Evolutionary conservation across 1,140 invertebrate genomes (phyloP), one percentile per base, ranked within the genome.

Genomic region (Oreohelix idahoensis): DNA sequence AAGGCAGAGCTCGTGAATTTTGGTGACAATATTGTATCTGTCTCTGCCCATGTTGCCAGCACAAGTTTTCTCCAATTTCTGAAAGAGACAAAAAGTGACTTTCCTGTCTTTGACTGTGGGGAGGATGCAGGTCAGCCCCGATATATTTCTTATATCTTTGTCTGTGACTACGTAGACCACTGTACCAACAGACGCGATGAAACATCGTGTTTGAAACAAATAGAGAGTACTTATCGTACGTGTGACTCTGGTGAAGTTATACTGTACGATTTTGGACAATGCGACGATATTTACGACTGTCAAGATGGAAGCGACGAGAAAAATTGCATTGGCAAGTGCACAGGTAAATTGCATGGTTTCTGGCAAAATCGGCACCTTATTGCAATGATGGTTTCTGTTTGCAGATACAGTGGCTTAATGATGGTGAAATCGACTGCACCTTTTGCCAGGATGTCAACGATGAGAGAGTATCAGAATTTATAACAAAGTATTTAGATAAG

Each of bases 31-130:
- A 66, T 66, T 66, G 63, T 66, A 11, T 66, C 63, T 35, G 17
- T 66, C 20, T 66, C 63, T 32, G 8, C 63, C 8, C 11, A 32
- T 11, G 29, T 66, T 8, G 29, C 10, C 4, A 66, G 32, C 20
- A 8, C n/a, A 2, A 66, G 32, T 32, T 66, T 66, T 66, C 63
- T 29, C 29, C 2, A 32, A 32, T 66, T 66, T 66, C 5, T 66
- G 29, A 29, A 35, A 66, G 63, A 66, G 5, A 32, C 2, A 32
- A 29, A 66, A 5, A 23, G 8, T 15, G 29, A 32, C 2, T 32
- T 66, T 66, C 63, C 63, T 13, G 29, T 32, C n/a, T 66, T 66
- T 66, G 63, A 66, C 17, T 66, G 63, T 66, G 63, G 63, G 20
- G 29, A 66, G 32, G 29, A 66, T 32, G 63, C 29, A 8, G 63